Evolutionary conservation across 2,888 invertebrate genomes (phyloP).

Genomic region (Dorcus hopei): DNA sequence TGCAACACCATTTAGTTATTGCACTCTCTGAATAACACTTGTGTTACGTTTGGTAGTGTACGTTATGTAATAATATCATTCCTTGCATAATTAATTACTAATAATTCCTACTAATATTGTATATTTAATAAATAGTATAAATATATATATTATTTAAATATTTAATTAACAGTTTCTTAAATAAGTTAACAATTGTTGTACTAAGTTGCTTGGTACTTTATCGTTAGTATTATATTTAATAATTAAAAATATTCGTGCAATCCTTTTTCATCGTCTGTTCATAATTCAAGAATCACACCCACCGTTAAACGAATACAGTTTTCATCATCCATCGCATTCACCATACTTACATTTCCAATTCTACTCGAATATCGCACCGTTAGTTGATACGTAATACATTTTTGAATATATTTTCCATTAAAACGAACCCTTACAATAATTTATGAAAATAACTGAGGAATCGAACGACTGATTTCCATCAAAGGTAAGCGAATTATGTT

Average conservation of each 20-base stretch:
- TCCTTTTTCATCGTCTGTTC: slow-evolving; percentile 39
- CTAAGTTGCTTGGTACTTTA: slow-evolving; percentile 48
- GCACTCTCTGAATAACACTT: slow-evolving; percentile 62
- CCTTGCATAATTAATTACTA: slow-evolving; percentile 53
- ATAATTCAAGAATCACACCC: slow-evolving; percentile 31
- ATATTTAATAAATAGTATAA: slow-evolving; percentile 50
- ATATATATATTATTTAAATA: slow-evolving; percentile 46
- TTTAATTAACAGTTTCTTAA: slow-evolving; percentile 44
- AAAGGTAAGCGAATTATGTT: slow-evolving; percentile 20
- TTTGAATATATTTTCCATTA: slow-evolving; percentile 33
- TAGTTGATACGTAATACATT: slow-evolving; percentile 40
- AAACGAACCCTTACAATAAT: slow-evolving; percentile 28
- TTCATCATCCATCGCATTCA: neutral
- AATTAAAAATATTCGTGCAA: slow-evolving; percentile 46
- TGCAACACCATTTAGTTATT: slow-evolving; percentile 60
- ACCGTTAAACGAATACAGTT: slow-evolving; percentile 14
- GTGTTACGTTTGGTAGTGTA: slow-evolving; percentile 61
- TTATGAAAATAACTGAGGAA: slow-evolving; percentile 13
- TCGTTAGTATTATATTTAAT: slow-evolving; percentile 45
- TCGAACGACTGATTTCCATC: slow-evolving; percentile 17
- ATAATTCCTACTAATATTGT: slow-evolving; percentile 52
- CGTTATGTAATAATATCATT: slow-evolving; percentile 55
- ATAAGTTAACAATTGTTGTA: slow-evolving; percentile 45
- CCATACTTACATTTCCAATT: slow-evolving; percentile 2
- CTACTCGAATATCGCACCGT: slow-evolving; percentile 32